These are phyloP conservation scores for Antrozous pallidus DNA, from an alignment of 2,797 vertebrate genomes.

Conservation along the genomic window DNA sequence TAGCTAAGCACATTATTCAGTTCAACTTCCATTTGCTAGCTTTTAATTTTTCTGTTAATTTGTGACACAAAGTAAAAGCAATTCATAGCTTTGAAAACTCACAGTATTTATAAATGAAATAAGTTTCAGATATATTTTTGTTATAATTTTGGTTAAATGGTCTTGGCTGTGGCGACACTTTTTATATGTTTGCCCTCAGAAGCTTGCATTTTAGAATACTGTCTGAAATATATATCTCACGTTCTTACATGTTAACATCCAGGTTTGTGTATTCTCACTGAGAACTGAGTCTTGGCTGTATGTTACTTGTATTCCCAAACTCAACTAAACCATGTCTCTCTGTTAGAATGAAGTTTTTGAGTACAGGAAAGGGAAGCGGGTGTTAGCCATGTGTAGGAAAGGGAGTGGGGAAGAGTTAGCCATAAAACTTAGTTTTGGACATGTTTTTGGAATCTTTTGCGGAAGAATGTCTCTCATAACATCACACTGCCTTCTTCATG, in stretches of 20 bases:
- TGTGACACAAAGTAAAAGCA: not conserved
- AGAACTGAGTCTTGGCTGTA: not conserved
- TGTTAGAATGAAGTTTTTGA: not conserved
- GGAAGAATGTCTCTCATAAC: constrained; percentile 14
- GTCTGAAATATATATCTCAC: not conserved
- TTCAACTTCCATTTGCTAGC: not conserved
- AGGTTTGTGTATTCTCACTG: not conserved
- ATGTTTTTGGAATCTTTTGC: not conserved
- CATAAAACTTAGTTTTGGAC: not conserved
- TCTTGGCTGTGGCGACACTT: not conserved
- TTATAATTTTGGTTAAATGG: constrained; percentile 11
- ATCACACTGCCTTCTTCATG: not conserved
- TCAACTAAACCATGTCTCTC: not conserved
- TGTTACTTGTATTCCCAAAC: not conserved
- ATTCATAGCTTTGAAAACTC: constrained; percentile 15
- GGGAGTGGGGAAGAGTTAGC: not conserved
- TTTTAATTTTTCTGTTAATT: constrained; percentile 37
- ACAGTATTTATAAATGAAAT: not conserved
- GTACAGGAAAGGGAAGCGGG: not conserved
- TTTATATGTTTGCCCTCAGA: not conserved
- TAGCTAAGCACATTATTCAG: not conserved
- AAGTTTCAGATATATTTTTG: constrained; percentile 29
- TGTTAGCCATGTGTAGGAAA: not conserved
- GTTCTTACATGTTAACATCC: not conserved
- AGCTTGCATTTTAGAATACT: not conserved